Evolutionary conservation across 2,113 vertebrate genomes (phyloP).

Genomic region (Ceratotherium simum): DNA sequence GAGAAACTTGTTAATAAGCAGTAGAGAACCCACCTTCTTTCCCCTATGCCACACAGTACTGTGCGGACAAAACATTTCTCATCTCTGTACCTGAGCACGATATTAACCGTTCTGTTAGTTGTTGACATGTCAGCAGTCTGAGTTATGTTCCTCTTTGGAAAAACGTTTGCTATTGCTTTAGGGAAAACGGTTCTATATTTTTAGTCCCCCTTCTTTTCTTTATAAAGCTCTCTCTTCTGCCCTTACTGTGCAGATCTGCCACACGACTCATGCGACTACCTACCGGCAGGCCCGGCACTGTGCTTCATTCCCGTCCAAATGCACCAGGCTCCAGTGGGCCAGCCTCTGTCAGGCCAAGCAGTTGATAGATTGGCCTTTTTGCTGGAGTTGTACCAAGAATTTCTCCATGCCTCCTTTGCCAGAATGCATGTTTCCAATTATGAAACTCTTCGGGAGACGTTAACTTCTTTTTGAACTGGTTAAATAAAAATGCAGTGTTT

Average conservation of each 20-base stretch:
- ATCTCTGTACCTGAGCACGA: accelerated
- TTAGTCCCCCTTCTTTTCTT: not conserved
- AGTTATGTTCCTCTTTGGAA: not conserved
- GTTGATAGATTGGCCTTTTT: constrained; percentile 70
- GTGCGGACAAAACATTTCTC: not conserved
- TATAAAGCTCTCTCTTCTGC: not conserved
- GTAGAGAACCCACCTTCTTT: not conserved
- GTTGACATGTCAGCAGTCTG: not conserved
- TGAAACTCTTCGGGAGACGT: constrained; percentile 61
- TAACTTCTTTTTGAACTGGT: constrained; percentile 68
- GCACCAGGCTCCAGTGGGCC: not conserved
- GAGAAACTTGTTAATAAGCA: not conserved
- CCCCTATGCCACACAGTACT: no score
- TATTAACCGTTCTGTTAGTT: not conserved
- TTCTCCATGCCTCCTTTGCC: constrained; percentile 62
- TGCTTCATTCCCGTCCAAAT: not conserved
- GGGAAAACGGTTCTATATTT: not conserved
- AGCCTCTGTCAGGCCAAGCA: not conserved
- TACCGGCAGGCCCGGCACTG: accelerated
- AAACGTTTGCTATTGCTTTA: not conserved
- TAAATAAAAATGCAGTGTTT: not conserved
- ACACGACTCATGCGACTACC: not conserved
- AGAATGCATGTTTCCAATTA: constrained; percentile 82
- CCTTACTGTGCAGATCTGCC: not conserved
- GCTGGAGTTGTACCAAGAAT: constrained; percentile 79